These are phyloP conservation scores for Amiota minor DNA, from an alignment of 2,888 invertebrate species.

Conservation along the genomic window DNA sequence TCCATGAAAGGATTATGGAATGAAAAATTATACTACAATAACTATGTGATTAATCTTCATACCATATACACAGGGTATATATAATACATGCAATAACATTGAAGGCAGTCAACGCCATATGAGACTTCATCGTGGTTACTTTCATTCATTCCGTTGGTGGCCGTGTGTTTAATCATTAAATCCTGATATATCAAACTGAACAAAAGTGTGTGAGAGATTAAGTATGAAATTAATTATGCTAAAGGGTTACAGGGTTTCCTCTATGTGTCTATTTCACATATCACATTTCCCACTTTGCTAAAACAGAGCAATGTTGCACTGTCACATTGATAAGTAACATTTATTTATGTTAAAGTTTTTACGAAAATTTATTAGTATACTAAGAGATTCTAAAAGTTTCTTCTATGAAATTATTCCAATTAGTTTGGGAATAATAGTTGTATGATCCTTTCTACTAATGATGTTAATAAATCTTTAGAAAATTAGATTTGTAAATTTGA, in stretches of 20 bases:
- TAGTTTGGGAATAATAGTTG: too few species aligned
- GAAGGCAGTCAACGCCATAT: background rate
- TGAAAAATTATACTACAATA: conserved; percentile 18
- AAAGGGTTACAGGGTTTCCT: background rate
- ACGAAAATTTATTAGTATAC: too few species aligned
- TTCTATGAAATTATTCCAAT: too few species aligned
- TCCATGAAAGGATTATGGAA: conserved; percentile 15
- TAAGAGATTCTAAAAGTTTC: too few species aligned
- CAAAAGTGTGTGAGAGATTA: background rate
- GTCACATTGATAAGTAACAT: too few species aligned
- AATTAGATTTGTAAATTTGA: too few species aligned
- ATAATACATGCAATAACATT: background rate
- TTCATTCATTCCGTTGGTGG: background rate
- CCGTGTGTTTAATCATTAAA: background rate
- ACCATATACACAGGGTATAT: conserved; percentile 15
- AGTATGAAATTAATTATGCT: conserved; percentile 10
- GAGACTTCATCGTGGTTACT: background rate
- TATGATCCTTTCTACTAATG: too few species aligned
- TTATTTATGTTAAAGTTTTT: too few species aligned
- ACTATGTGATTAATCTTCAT: conserved; percentile 22
- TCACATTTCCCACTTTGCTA: too few species aligned
- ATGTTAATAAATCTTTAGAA: too few species aligned
- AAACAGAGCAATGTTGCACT: too few species aligned
- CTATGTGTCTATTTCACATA: too few species aligned
- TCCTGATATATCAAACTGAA: background rate